Evolutionary conservation across 2,888 invertebrate species (phyloP), one percentile per base, ranked within the genome.

Genomic region (Drosophila formosana): DNA sequence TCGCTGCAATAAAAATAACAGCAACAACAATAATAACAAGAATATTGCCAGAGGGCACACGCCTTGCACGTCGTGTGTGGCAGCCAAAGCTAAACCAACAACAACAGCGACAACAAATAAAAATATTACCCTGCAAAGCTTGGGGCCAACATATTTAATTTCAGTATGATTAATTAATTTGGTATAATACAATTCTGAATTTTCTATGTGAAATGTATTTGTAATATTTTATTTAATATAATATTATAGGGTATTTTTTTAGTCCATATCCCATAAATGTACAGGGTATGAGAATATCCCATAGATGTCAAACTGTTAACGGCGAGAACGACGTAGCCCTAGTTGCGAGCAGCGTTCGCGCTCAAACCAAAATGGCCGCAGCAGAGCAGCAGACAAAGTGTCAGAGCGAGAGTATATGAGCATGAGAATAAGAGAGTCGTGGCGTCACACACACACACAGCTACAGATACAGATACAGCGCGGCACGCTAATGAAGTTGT

Each of bases 311-410:
- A 77, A 74, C 73, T 80, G 64, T 79, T 57, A 72, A 63, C 49
- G 52, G n/a, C 34, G 13, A 26, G 25, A 49, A 18, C 23, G 37
- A 13, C 68, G 75, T 50, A 69, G 75, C 78, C 78, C 78, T 78
- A 51, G 75, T 49, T 62, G 58, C 9, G 58, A 65, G 51, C 61
- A 73, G 55, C 56, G 58, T 52, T 53, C 47, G 56, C 64, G 60
- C 74, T 71, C 71, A 89, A 91, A 89, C 83, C 91, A 91, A 91
- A 91, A 91, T 91, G 91, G 91, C 91, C 91, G 91, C 80, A 83
- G 64, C 68, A 73, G 75, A 67, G 63, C 57, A 66, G 70, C 32
- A 60, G 57, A 68, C 66, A 18, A 18, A 56, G 53, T 57, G 53
- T 57, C 56, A 63, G 56, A 66, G 52, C 41, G 23, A 8, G 55